These are phyloP conservation scores for Euglossa dilemma DNA, from an alignment of 1,140 invertebrate species.

Conservation along the genomic window DNA sequence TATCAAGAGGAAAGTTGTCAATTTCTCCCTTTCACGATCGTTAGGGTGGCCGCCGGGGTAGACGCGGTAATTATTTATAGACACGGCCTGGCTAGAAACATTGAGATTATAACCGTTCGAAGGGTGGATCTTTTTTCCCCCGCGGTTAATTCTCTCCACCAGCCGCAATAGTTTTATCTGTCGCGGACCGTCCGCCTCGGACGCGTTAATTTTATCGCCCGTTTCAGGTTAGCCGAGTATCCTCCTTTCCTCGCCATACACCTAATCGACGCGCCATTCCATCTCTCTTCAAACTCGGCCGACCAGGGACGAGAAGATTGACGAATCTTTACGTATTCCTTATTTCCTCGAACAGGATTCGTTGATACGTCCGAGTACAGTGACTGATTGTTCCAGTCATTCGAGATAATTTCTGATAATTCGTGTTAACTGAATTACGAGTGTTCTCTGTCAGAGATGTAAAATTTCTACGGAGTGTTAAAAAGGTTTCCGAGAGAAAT, in stretches of 20 bases:
- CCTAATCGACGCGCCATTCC: no score
- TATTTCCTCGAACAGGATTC: no score
- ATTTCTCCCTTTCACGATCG: conserved; percentile 52
- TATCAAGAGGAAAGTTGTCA: conserved; percentile 54
- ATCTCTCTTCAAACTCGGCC: no score
- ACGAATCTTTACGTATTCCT: no score
- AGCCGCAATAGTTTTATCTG: conserved; percentile 24
- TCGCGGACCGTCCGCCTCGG: conserved; percentile 3
- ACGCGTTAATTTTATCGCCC: conserved; percentile 32
- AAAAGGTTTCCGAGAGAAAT: no score
- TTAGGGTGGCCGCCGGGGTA: conserved; percentile 31
- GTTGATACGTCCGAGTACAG: no score
- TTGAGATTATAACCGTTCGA: conserved; percentile 52
- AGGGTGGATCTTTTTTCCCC: conserved; percentile 44
- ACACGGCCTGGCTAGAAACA: conserved; percentile 39
- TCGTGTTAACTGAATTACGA: no score
- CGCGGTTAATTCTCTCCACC: conserved; percentile 18
- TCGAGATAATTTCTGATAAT: no score
- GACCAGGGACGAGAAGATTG: no score
- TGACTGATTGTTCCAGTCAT: no score
- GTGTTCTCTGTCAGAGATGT: no score
- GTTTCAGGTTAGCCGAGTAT: not conserved
- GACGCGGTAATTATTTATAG: conserved; percentile 52
- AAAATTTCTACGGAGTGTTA: no score
- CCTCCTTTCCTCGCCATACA: not conserved